Percentiles rank a stretch among this genome's conserved stretches.
These are phyloP conservation scores for Parnassius mnemosyne DNA, from an alignment of 2,888 invertebrate genomes.

Conservation along the genomic window DNA sequence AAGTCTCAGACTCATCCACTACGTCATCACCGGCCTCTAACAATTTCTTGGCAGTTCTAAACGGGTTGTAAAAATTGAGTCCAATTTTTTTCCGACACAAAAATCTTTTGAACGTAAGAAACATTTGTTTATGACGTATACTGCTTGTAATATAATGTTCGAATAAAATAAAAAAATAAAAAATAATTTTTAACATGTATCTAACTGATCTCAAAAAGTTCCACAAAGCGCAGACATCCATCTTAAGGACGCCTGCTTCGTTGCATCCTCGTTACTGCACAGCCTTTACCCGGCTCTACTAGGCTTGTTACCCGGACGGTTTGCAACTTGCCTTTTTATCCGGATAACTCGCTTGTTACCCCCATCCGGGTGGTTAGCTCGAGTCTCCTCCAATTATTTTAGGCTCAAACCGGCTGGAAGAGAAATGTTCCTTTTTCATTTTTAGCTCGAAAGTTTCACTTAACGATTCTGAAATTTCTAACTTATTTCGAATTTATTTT, in stretches of 20 bases:
- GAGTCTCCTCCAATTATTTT: conserved; percentile 76
- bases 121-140: too few relatives aligned
- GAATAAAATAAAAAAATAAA: neutral
- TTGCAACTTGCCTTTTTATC: conserved; percentile 46
- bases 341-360: conserved; percentile 66
- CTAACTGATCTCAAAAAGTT: conserved; percentile 9
- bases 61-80: too few relatives aligned
- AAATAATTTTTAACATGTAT: neutral
- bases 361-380: conserved; percentile 67
- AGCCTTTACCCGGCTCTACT: conserved; percentile 33
- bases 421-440: conserved; percentile 53
- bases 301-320: conserved; percentile 49
- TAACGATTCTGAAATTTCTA: conserved; percentile 22
- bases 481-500: conserved; percentile 11
- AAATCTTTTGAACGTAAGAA: too few relatives aligned
- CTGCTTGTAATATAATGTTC: neutral
- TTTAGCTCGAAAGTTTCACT: conserved; percentile 20
- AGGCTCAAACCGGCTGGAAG: conserved; percentile 63
- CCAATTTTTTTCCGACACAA: too few relatives aligned
- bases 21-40: too few relatives aligned
- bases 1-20: too few relatives aligned
- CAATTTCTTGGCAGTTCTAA: too few relatives aligned
- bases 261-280: conserved; percentile 55
- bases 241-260: conserved; percentile 47
- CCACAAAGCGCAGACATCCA: conserved; percentile 31